Conservation (phyloP, 2,113 vertebrate genomes). For the Cacatua alba region DNA sequence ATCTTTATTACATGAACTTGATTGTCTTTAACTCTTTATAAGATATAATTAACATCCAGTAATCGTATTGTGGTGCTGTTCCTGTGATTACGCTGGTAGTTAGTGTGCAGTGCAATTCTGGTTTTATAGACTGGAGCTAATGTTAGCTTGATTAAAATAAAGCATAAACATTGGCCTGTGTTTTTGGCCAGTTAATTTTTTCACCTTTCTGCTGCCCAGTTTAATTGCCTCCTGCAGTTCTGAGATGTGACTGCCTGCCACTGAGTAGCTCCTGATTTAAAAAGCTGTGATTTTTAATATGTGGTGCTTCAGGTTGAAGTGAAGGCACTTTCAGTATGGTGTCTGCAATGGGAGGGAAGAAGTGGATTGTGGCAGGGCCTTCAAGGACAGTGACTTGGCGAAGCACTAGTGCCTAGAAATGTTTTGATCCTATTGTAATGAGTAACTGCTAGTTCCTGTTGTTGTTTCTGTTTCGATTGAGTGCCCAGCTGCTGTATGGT, state of each 20-base stretch:
- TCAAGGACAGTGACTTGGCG: conserved; percentile 60
- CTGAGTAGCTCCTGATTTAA: background rate
- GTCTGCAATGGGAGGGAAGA: background rate
- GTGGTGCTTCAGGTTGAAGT: background rate
- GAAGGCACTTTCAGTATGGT: background rate
- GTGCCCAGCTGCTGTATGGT: conserved; percentile 52
- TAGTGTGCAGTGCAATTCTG: conserved; percentile 15
- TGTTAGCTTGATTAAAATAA: conserved; percentile 38
- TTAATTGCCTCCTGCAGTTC: background rate
- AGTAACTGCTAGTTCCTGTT: conserved; percentile 67
- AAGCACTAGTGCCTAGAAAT: conserved; percentile 19
- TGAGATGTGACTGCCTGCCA: background rate
- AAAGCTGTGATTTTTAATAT: background rate
- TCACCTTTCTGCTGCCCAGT: background rate
- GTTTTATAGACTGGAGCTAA: conserved; percentile 47
- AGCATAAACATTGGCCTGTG: background rate
- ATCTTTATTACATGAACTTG: conserved; percentile 27
- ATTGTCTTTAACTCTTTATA: conserved; percentile 51
- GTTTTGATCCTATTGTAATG: conserved; percentile 65
- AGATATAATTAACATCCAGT: conserved; percentile 18
- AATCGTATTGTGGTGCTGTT: background rate
- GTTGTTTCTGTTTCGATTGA: conserved; percentile 70
- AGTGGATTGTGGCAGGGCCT: conserved; percentile 6
- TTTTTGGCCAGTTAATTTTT: background rate
- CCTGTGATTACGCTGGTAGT: conserved; percentile 1